Conservation (phyloP, 2,113 vertebrate species). For the Cynopterus brachyotis region DNA sequence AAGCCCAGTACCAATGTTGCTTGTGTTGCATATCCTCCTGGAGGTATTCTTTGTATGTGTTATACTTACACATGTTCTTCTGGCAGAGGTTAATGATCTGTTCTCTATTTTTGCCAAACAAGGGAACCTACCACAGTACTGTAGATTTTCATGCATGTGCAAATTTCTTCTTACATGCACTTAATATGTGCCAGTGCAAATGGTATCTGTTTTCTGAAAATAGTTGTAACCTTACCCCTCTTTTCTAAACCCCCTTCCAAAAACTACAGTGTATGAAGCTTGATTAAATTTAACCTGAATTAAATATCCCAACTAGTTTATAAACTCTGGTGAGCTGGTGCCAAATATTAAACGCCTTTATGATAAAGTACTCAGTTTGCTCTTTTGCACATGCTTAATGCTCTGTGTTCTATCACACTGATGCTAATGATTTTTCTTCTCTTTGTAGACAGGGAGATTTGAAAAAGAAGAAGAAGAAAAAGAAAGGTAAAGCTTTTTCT, state of each 20-base stretch:
- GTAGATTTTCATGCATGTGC: not conserved
- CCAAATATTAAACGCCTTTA: not conserved
- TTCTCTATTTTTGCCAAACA: not conserved
- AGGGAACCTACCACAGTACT: not conserved
- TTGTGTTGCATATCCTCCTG: not conserved
- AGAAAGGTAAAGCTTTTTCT: conserved; percentile 90
- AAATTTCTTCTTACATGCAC: not conserved
- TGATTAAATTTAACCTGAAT: conserved; percentile 15
- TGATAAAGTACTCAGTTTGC: not conserved
- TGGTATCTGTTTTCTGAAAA: conserved; percentile 13
- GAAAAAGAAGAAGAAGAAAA: conserved; percentile 98
- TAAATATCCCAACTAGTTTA: not conserved
- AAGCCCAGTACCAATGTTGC: not conserved
- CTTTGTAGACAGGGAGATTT: conserved; percentile 90
- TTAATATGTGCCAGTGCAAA: not conserved
- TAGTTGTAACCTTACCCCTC: not conserved
- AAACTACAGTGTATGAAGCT: not conserved
- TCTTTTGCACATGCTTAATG: not conserved
- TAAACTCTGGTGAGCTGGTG: not conserved
- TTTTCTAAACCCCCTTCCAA: not conserved
- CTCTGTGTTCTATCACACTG: not conserved
- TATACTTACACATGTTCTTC: not conserved
- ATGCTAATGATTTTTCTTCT: conserved; percentile 52
- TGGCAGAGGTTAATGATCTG: not conserved
- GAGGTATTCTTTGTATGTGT: not conserved